Percentiles rank a stretch among this genome's conserved stretches.
Evolutionary conservation across 1,140 invertebrate species (phyloP).

Genomic region (Lineus longissimus): DNA sequence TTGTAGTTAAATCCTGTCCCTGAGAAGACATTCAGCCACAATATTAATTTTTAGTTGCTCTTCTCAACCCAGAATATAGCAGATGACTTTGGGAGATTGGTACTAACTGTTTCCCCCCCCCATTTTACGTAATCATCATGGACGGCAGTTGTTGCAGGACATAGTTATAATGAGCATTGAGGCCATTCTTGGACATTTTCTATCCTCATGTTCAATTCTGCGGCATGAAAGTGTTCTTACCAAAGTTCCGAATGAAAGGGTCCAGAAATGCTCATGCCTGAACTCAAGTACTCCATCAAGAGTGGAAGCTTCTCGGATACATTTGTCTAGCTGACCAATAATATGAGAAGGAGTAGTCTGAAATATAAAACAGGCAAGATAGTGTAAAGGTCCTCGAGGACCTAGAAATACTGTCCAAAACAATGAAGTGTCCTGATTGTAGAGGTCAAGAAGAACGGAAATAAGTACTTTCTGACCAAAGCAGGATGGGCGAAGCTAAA

Average conservation of each 20-base stretch:
- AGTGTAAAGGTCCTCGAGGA: no score
- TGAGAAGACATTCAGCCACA: neutral
- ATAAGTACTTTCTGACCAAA: no score
- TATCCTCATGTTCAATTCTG: neutral
- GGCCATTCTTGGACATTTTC: no score
- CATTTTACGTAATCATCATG: no score
- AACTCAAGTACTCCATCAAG: slow-evolving; percentile 70
- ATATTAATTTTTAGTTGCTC: neutral
- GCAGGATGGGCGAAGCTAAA: no score
- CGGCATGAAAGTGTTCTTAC: slow-evolving; percentile 53
- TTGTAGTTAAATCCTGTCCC: no score
- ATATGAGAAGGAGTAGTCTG: slow-evolving; percentile 63
- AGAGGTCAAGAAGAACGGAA: no score
- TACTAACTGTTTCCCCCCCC: neutral
- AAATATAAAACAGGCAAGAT: slow-evolving; percentile 31
- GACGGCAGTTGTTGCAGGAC: no score
- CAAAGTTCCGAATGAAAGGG: slow-evolving; percentile 64
- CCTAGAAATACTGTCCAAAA: no score
- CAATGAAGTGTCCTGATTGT: no score
- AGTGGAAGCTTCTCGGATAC: slow-evolving; percentile 63
- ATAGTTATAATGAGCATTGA: no score
- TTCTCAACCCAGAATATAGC: neutral
- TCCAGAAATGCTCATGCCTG: slow-evolving; percentile 68
- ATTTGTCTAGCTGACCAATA: slow-evolving; percentile 62
- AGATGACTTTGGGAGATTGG: neutral